These are phyloP conservation scores for Sinocyclocheilus anophthalmus DNA, from an alignment of 2,113 vertebrate species.

Conservation along the genomic window DNA sequence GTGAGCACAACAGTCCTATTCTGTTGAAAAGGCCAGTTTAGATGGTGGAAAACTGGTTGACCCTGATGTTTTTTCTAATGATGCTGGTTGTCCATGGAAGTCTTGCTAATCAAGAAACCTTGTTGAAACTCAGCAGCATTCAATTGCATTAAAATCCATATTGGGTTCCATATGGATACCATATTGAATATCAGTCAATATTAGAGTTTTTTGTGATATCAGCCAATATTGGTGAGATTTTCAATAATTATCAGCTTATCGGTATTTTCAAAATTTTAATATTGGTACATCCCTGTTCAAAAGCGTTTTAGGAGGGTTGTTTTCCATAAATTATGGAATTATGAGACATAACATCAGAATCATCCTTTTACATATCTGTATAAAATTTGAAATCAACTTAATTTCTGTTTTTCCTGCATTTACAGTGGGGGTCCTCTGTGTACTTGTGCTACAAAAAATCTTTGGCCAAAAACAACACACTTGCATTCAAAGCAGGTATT, in stretches of 20 bases:
- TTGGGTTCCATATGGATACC: no score
- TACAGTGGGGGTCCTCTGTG: conserved; percentile 95
- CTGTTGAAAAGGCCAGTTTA: background rate
- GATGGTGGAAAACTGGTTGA: background rate
- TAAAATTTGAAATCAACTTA: background rate
- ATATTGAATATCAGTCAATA: no score
- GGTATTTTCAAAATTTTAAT: background rate
- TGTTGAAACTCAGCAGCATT: no score
- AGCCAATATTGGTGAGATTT: no score
- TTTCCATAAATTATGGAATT: no score
- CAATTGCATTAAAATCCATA: no score
- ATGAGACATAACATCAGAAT: no score
- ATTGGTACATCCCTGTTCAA: background rate
- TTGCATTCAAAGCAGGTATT: conserved; percentile 97
- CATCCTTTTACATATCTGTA: background rate
- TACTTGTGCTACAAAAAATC: conserved; percentile 99
- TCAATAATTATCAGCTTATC: background rate
- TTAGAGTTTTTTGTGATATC: no score
- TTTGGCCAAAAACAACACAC: conserved; percentile 94
- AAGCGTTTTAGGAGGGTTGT: background rate
- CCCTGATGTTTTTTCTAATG: no score
- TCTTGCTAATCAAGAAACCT: no score
- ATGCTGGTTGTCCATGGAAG: no score
- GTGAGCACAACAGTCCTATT: conserved; percentile 75
- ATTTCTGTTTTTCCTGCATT: conserved; percentile 47